Base-by-base conservation (phyloP, 2,797 vertebrate genomes). In the Australoheros facetus region DNA sequence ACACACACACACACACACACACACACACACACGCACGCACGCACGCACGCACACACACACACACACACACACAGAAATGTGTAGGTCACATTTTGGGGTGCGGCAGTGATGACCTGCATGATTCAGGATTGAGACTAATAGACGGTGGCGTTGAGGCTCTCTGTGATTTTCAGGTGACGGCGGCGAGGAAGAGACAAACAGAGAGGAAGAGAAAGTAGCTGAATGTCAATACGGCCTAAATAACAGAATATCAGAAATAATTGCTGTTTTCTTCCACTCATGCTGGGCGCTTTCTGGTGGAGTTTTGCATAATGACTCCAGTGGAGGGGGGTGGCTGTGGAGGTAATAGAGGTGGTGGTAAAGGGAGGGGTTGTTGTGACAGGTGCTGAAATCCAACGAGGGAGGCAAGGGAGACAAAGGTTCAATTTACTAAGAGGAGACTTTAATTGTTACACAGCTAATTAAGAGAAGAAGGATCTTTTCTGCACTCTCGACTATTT, bases 351-450 rank as follows among this genome's bases (percentile, higher is more conserved):
- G 89, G 90, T 90, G 90, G 81, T 56, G 82, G 84, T 79, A 82
- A 85, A 85, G 89, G 88, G 90, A 91, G 91, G 91, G 87, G 92
- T 96, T 98, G 97, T 98, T 99, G 97, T 99, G 98, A 99, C 98
- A 99, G 97, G 98, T 98, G 97, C 97, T 97, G 97, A 97, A 98
- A 98, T 97, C 97, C 97, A 97, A 96, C 97, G 96, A 96, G 96
- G 97, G 87, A 89, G 85, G 97, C 96, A 83, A 97, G 95, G 96
- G 96, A 98, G 97, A 97, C 97, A 91, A 98, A 97, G 98, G 98
- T 98, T 99, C 97, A 98, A 98, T 99, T 99, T 98, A 98, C 97
- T 97, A 98, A 97, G 97, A 97, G 97, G 97, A 99, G 98, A 97
- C 98, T 98, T 98, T 98, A 99, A 99, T 99, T 98, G 98, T 98